A percentile compares a stretch with the other conserved stretches of the same genome.
Conservation (phyloP, 2,113 vertebrate species). For the Cheirogaleus medius region DNA sequence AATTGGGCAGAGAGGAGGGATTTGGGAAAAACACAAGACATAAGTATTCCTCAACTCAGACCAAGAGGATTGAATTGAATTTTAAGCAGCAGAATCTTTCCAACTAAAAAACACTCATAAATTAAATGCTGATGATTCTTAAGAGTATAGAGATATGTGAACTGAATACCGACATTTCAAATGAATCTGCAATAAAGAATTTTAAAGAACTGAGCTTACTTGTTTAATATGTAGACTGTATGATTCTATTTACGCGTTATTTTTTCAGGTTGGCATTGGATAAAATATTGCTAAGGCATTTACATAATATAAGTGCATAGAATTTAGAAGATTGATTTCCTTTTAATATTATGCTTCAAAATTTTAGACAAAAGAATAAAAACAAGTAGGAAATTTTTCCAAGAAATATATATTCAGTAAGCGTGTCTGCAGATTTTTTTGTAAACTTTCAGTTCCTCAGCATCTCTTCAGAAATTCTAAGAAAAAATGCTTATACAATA, state of each 20-base stretch:
- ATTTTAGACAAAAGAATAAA: slow-evolving; percentile 50
- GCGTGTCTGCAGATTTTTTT: background rate
- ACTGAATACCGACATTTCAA: slow-evolving; percentile 55
- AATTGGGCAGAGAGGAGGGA: background rate
- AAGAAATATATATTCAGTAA: slow-evolving; percentile 19
- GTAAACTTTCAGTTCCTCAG: slow-evolving; percentile 30
- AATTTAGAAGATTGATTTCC: slow-evolving; percentile 20
- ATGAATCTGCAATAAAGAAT: slow-evolving; percentile 38
- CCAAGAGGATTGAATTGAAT: slow-evolving; percentile 45
- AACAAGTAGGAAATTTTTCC: slow-evolving; percentile 4
- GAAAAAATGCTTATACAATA: slow-evolving; percentile 13
- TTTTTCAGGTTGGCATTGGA: background rate
- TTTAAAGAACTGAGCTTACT: slow-evolving; percentile 45
- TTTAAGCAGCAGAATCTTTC: slow-evolving; percentile 65
- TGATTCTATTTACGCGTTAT: slow-evolving; percentile 32
- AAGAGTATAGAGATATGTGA: slow-evolving; percentile 59
- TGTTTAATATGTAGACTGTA: slow-evolving; percentile 1
- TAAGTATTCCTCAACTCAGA: slow-evolving; percentile 58
- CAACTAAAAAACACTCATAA: slow-evolving; percentile 73
- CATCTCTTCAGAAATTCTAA: slow-evolving; percentile 51
- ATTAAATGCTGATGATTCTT: slow-evolving; percentile 73
- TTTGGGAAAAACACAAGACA: slow-evolving; percentile 48
- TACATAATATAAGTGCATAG: background rate
- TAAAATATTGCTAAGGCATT: slow-evolving; percentile 23
- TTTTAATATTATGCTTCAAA: slow-evolving; percentile 37